Conservation (phyloP, 64 coral and sea anemone species). For the Stylophora pistillata region DNA sequence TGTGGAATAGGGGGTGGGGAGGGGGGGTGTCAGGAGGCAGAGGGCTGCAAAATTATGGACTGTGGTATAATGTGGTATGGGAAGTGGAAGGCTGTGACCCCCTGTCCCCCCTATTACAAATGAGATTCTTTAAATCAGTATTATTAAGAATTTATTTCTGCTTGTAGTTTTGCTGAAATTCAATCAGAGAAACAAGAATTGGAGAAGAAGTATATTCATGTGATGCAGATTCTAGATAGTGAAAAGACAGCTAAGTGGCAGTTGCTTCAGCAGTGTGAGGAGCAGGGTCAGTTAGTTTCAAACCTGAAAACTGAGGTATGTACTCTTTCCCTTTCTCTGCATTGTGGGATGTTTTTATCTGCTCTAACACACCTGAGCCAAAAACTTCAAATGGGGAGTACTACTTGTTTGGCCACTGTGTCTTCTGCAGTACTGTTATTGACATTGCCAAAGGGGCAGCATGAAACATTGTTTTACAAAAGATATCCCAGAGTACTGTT, state of each 20-base stretch:
- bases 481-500: too few relatives aligned
- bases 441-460: too few relatives aligned
- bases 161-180: conserved; percentile 78
- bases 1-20: too few relatives aligned
- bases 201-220: conserved; percentile 79
- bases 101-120: too few relatives aligned
- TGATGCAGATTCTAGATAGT: conserved; percentile 81
- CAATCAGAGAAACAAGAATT: conserved; percentile 81
- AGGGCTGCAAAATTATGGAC: too few relatives aligned
- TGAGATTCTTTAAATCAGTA: background rate
- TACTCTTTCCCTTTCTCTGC: background rate
- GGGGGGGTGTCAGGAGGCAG: too few relatives aligned
- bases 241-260: conserved; percentile 93
- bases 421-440: too few relatives aligned
- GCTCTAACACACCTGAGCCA: background rate
- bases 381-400: too few relatives aligned
- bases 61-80: too few relatives aligned
- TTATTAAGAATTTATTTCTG: background rate
- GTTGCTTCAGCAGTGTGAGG: conserved; percentile 86
- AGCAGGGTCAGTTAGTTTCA: conserved; percentile 74
- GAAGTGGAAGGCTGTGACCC: too few relatives aligned
- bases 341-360: background rate
- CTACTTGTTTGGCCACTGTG: too few relatives aligned
- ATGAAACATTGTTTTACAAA: too few relatives aligned
- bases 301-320: conserved; percentile 74